Evolutionary conservation across 2,113 vertebrate genomes (phyloP).

Genomic region (Macheiramphus alcinus): DNA sequence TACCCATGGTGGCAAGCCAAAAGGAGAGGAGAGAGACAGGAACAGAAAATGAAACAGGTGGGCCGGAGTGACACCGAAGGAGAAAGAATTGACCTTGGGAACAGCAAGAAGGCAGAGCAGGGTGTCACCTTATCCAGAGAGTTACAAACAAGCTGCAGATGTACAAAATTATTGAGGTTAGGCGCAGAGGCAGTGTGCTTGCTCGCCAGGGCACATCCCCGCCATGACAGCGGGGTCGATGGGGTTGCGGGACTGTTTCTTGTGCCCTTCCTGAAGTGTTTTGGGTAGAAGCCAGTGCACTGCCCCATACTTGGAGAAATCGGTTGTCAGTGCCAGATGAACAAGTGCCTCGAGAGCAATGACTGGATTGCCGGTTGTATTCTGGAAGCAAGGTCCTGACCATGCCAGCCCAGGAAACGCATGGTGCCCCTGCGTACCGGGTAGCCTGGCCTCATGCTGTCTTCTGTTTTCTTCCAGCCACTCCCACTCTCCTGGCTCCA

Average conservation of each 20-base stretch:
- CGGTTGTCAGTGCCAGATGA: not conserved
- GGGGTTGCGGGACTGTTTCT: not conserved
- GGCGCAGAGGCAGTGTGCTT: fast-evolving
- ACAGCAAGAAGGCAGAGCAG: not conserved
- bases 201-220: not conserved
- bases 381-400: not conserved
- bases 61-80: not conserved
- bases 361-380: not conserved
- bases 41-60: not conserved
- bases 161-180: fast-evolving
- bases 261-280: not conserved
- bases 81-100: not conserved
- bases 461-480: conserved; percentile 76
- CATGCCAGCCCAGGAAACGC: not conserved
- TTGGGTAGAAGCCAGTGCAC: not conserved
- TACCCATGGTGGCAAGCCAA: not conserved
- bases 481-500: conserved; percentile 89
- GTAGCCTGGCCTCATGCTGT: not conserved
- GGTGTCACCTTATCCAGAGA: not conserved
- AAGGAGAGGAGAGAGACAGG: not conserved
- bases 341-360: not conserved
- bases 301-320: not conserved
- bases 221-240: fast-evolving
- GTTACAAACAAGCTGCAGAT: fast-evolving
- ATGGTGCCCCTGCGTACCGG: fast-evolving